A percentile compares a stretch with the other conserved stretches of the same genome.
phyloP scores from a whole-genome alignment of 2,888 invertebrate genomes.

The Palloptera scutellata region DNA sequence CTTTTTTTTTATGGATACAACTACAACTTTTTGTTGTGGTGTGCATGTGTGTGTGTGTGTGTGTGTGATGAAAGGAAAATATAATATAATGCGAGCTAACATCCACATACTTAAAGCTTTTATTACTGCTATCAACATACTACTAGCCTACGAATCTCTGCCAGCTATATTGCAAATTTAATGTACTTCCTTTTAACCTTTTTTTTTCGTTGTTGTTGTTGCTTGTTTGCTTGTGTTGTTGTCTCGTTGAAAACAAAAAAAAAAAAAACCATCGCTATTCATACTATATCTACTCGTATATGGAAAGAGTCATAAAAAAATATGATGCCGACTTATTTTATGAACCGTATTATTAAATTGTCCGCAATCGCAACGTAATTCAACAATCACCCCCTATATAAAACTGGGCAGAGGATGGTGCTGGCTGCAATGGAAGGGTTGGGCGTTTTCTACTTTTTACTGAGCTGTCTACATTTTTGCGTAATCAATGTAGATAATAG shows the following conservation, averaged over 20 bases:
- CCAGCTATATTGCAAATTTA: neutral
- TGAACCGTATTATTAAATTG: conserved; percentile 56
- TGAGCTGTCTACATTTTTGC: too few species aligned
- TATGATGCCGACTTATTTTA: conserved; percentile 47
- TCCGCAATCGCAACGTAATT: conserved; percentile 36
- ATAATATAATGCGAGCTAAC: neutral
- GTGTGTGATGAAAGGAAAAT: neutral
- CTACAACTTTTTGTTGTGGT: too few species aligned
- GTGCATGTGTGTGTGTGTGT: neutral
- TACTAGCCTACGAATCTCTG: neutral
- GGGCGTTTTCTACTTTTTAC: too few species aligned
- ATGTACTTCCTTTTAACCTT: conserved; percentile 3
- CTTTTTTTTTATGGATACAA: too few species aligned
- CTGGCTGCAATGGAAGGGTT: too few species aligned
- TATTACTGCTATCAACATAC: neutral
- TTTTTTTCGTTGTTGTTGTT: conserved; percentile 2
- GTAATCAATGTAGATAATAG: too few species aligned
- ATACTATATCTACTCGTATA: too few species aligned
- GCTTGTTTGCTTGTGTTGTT: neutral
- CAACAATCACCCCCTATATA: conserved; percentile 6
- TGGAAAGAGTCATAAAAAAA: conserved; percentile 41
- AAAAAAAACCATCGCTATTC: conserved; percentile 19
- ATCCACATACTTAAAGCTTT: too few species aligned
- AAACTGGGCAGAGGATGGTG: neutral
- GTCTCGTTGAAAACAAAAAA: too few species aligned